Evolutionary conservation across 1,140 invertebrate genomes (phyloP).

Genomic region (Trigoniulus corallinus): DNA sequence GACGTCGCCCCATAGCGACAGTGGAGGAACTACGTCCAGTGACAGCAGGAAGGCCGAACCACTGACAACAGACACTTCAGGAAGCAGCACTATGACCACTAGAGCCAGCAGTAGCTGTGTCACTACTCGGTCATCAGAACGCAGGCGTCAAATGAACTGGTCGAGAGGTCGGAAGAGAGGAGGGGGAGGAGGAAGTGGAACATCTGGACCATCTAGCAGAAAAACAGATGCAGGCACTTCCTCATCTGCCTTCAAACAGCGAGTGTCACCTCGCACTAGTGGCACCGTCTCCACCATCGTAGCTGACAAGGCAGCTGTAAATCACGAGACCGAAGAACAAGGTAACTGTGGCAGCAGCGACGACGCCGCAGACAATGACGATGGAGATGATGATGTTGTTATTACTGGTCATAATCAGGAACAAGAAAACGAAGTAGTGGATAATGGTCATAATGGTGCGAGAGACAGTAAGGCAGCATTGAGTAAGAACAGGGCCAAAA

Average conservation of each 20-base stretch:
- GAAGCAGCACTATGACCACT: background rate
- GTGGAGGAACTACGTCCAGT: background rate
- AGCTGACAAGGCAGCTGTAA: background rate
- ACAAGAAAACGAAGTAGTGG: background rate
- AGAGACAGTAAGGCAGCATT: too few species aligned
- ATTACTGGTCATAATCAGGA: background rate
- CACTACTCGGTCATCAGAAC: background rate
- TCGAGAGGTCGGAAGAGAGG: background rate
- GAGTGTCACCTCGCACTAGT: too few species aligned
- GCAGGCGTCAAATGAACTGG: background rate
- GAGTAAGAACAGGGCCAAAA: too few species aligned
- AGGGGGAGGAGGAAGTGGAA: background rate
- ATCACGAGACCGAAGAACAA: background rate
- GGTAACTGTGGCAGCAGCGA: background rate
- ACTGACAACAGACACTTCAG: background rate
- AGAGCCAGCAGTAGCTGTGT: background rate
- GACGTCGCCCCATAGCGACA: background rate
- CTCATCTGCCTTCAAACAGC: too few species aligned
- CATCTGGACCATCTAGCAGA: background rate
- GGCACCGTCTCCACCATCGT: too few species aligned
- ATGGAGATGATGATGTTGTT: background rate
- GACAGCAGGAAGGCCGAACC: background rate
- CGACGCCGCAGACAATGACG: background rate
- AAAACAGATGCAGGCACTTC: too few species aligned
- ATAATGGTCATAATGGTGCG: too few species aligned